Conservation (phyloP, 2,797 vertebrate species). For the Myotis vivesi region DNA sequence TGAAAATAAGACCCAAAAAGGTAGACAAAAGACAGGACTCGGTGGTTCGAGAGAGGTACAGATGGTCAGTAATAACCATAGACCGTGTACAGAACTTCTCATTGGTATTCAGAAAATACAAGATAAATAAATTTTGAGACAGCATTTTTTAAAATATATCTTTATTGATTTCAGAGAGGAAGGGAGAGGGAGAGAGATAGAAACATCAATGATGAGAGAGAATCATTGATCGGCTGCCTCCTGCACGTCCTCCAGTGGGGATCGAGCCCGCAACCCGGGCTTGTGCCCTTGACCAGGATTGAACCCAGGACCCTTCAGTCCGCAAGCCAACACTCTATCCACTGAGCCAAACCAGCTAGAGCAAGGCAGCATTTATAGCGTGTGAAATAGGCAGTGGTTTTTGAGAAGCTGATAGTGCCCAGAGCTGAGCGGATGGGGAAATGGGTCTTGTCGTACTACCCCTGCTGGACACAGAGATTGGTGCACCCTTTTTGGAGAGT, state of each 20-base stretch:
- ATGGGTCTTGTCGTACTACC: not conserved
- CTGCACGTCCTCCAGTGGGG: no score
- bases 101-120: conserved; percentile 6
- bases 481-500: not conserved
- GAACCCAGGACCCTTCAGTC: no score
- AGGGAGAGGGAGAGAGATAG: no score
- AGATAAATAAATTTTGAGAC: not conserved
- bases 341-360: no score
- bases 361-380: not conserved
- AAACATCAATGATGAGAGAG: no score
- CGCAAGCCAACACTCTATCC: no score
- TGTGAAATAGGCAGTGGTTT: not conserved
- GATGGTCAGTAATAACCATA: not conserved
- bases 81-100: not conserved
- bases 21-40: not conserved
- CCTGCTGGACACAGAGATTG: not conserved
- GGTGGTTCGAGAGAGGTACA: not conserved
- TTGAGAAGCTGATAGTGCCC: not conserved
- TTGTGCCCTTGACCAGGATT: no score
- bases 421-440: not conserved
- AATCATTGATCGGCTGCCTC: no score
- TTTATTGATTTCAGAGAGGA: no score
- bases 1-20: not conserved
- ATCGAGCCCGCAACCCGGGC: no score
- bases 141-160: no score